Evolutionary conservation across 2,113 vertebrate species (phyloP).

Genomic region (Bufo bufo): DNA sequence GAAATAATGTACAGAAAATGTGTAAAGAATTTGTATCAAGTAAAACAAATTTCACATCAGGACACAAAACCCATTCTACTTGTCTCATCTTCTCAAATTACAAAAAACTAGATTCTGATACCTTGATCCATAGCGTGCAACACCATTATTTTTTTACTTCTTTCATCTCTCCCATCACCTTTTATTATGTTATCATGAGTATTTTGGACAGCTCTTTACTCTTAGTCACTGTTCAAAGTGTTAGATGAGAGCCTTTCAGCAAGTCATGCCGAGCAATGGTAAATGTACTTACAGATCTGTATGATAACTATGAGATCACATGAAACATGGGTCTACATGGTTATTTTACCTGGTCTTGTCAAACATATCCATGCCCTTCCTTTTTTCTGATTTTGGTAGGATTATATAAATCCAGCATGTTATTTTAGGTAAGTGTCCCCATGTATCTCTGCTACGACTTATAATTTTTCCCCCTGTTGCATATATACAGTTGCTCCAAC

Average conservation of each 20-base stretch:
- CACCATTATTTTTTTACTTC: background rate
- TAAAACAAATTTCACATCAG: background rate
- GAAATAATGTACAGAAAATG: too few relatives aligned
- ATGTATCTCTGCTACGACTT: background rate
- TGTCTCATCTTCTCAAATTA: background rate
- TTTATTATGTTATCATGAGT: background rate
- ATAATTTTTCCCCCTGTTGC: too few relatives aligned
- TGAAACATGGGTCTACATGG: background rate
- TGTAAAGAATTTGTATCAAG: background rate
- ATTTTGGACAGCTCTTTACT: slow-evolving; percentile 2
- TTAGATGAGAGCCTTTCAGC: background rate
- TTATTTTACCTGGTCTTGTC: background rate
- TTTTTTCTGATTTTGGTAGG: background rate
- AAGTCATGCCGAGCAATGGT: background rate
- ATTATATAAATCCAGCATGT: background rate
- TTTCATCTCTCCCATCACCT: slow-evolving; percentile 12
- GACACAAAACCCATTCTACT: background rate
- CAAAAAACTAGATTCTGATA: background rate
- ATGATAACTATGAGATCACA: background rate
- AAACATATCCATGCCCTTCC: background rate
- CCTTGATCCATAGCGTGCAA: background rate
- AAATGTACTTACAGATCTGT: background rate
- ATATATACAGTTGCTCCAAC: background rate
- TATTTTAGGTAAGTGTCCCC: background rate
- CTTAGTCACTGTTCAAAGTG: background rate